Base-by-base conservation (phyloP, 2,888 invertebrate species). In the Nematopogon swammerdamellus region DNA sequence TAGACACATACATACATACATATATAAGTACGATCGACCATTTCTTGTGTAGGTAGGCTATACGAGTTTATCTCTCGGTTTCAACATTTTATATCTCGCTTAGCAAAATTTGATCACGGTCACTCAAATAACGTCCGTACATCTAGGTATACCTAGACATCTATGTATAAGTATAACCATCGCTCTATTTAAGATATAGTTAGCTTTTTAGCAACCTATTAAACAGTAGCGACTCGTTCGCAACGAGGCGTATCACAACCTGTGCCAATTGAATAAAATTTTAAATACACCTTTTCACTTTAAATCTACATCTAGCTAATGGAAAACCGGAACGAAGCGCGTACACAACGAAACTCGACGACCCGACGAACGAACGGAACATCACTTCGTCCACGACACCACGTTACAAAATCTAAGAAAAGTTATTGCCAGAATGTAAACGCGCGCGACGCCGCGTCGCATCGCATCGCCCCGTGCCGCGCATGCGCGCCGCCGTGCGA, bases 241-340 rank as follows among this genome's bases (percentile, higher is more conserved):
- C 72, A 79, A 79, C 79, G 76, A 74, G 77, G 74, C 72, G 66
- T 76, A 75, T 79, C 79, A 79, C 79, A 79, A 79, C 79, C 79
- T 74, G 77, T 76, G 75, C 74, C 72, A 79, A 77, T 79, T 79
- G 77, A 77, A 77, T 74, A 72, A 77, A 76, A 76, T 75, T 77
- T 73, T 14, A 25, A 25, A 8, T 25, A 36, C 36, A 36, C 3
- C n/a, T 36, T 14, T 4, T 36, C n/a, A 36, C 11, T 14, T 4
- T 36, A 3, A 36, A 36, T 36, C 8, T 36, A 4, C 6, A 6
- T 14, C 8, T 36, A 36, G 3, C 11, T 14, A 8, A 36, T 36
- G 11, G 8, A 36, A 36, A 36, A 36, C 11, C 36, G 8, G n/a
- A 36, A 36, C 36, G 6, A 14, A 36, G 36, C 36, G 8, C n/a